These are phyloP conservation scores for Drosophila koepferae DNA, from an alignment of 2,888 invertebrate species.

Conservation along the genomic window DNA sequence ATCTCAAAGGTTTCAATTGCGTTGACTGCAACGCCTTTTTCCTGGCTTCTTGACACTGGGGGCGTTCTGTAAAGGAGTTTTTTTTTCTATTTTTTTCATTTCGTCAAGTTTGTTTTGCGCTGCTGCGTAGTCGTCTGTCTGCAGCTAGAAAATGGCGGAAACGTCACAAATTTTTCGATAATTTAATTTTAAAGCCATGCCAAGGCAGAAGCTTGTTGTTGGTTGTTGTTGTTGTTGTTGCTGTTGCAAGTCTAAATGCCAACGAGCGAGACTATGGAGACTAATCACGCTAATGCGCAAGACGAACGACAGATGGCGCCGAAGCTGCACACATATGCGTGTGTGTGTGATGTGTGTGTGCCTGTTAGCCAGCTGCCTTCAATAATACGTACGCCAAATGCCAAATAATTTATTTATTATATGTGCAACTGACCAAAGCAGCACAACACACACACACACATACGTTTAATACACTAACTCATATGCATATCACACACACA, in stretches of 20 bases:
- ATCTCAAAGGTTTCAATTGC: conserved; percentile 73
- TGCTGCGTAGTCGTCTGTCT: conserved; percentile 46
- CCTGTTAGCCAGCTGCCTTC: conserved; percentile 74
- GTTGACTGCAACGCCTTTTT: conserved; percentile 74
- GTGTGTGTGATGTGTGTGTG: conserved; percentile 34
- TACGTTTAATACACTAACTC: conserved; percentile 29
- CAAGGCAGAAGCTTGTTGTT: neutral
- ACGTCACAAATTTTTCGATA: conserved; percentile 51
- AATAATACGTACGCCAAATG: conserved; percentile 82
- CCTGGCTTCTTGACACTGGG: conserved; percentile 71
- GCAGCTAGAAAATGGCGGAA: conserved; percentile 71
- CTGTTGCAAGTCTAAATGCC: conserved; percentile 57
- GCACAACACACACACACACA: conserved; percentile 40
- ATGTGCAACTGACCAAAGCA: conserved; percentile 79
- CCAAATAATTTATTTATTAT: conserved; percentile 81
- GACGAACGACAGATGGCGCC: conserved; percentile 70
- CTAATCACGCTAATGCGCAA: conserved; percentile 81
- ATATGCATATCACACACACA: conserved; percentile 19
- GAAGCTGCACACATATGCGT: conserved; percentile 18
- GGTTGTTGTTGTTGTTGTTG: conserved; percentile 31
- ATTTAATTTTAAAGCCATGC: conserved; percentile 37
- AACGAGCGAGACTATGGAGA: conserved; percentile 76
- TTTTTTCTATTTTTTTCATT: neutral
- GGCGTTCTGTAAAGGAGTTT: conserved; percentile 47
- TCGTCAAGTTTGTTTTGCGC: conserved; percentile 7